phyloP scores from a whole-genome alignment of 2,888 invertebrate genomes.

The Flexamia atlantica region DNA sequence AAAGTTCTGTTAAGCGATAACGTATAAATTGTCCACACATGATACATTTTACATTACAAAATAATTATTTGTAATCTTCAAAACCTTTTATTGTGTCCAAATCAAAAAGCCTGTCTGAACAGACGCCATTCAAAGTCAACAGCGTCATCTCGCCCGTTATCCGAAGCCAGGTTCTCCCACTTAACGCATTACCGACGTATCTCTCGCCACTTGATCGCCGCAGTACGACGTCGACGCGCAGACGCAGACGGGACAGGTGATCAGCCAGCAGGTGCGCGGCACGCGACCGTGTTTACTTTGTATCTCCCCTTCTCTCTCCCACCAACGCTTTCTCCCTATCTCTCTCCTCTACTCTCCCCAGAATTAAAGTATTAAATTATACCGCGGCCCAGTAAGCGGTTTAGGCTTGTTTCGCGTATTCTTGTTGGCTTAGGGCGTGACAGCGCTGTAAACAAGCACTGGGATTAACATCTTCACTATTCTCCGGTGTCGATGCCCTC shows the following conservation, averaged over 20 bases:
- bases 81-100: too few species aligned
- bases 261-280: constrained; percentile 31
- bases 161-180: background rate
- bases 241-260: constrained; percentile 13
- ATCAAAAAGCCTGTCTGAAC: too few species aligned
- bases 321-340: background rate
- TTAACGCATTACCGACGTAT: too few species aligned
- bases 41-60: too few species aligned
- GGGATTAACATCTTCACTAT: constrained; percentile 42
- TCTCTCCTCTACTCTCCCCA: background rate
- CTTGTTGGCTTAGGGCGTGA: constrained; percentile 39
- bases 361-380: constrained; percentile 53
- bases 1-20: too few species aligned
- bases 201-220: background rate
- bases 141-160: too few species aligned
- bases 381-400: constrained; percentile 37
- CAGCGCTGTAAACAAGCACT: constrained; percentile 38
- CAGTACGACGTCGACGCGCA: background rate
- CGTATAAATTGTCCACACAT: too few species aligned
- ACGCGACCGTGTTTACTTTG: constrained; percentile 34
- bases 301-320: constrained; percentile 14
- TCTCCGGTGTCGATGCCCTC: constrained; percentile 39
- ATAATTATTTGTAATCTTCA: too few species aligned
- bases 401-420: constrained; percentile 51
- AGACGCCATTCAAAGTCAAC: too few species aligned